These are phyloP conservation scores for Cyclura pinguis DNA, from an alignment of 2,797 vertebrate genomes.

Conservation along the genomic window DNA sequence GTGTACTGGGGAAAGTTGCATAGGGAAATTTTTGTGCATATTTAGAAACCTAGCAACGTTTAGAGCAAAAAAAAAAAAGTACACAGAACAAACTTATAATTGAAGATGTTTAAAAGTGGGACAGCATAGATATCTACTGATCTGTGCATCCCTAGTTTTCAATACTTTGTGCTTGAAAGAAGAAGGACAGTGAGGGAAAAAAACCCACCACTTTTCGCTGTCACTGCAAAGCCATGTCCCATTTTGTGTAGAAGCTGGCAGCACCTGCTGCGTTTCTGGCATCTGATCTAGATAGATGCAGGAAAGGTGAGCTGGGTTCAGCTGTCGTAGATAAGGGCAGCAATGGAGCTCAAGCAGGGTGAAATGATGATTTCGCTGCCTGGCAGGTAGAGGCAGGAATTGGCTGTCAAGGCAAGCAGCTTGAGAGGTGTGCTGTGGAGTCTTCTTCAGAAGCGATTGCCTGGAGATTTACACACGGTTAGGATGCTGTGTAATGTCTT, in stretches of 20 bases:
- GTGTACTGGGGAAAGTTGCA: too few species aligned
- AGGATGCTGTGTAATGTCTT: conserved; percentile 15
- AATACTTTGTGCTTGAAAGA: conserved; percentile 1
- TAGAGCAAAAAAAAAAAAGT: background rate
- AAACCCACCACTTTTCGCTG: background rate
- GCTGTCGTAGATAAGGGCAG: conserved; percentile 52
- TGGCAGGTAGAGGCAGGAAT: conserved; percentile 39
- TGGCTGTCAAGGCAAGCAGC: conserved; percentile 1
- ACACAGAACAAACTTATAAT: background rate
- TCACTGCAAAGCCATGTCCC: conserved; percentile 20
- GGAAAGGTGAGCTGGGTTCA: conserved; percentile 63
- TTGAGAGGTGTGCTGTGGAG: conserved; percentile 32
- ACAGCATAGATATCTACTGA: background rate
- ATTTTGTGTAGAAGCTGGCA: conserved; percentile 36
- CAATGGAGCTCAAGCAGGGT: conserved; percentile 41
- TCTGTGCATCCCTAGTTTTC: background rate
- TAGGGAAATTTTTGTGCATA: background rate
- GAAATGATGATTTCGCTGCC: conserved; percentile 49
- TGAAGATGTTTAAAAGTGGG: background rate
- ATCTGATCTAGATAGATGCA: conserved; percentile 48
- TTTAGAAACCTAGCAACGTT: background rate
- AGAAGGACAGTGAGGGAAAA: background rate
- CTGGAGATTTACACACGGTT: conserved; percentile 34
- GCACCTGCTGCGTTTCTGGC: conserved; percentile 38
- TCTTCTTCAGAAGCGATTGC: conserved; percentile 25